Evolutionary conservation across 53 echinoderm and acorn worm genomes (phyloP), one percentile per base, ranked within the genome.

Genomic region (Crossaster papposus): DNA sequence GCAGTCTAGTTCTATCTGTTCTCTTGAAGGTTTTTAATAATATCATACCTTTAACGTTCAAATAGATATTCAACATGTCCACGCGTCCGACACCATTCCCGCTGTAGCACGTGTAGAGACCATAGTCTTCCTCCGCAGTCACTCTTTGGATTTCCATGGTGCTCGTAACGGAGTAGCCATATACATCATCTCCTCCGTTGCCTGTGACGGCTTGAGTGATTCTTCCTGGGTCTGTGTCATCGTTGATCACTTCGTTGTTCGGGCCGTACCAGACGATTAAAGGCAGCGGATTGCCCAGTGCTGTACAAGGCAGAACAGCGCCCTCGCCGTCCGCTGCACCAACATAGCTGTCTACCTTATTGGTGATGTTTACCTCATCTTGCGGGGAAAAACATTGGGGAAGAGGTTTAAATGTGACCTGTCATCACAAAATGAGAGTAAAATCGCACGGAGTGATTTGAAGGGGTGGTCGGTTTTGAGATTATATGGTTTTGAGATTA

Each of bases 51-150:
- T 23, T 23, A 23, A 20, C 5, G 26, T 51, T 78, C 28, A 78
- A 26, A 14, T 51, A 7, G 44, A 78, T 17, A 12, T 35, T 3
- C 28, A 78, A 24, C 30, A 33, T 51, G 51, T 44, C 78, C 22
- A 51, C 78, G 14, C 50, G 50, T 78, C 78, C 78, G n/a, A 78
- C 28, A 23, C 78, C 78, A 14, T 78, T 78, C 4, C 78, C 78
- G 51, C 78, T 51, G 78, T 78, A 26, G 34, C 78, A 78, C 22
- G 28, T 23, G 78, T 78, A 78, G 5, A 4, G 6, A 4, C 78
- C 78, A 24, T 78, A 78, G 51, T 78, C 78, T 33, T 52, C 22
- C 26, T 30, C 26, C 11, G n/a, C 76, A 76, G 17, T 24, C 50
- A 78, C 78, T 24, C 14, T 8, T 50, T 44, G 22, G 51, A 78